Evolutionary conservation across 2,888 invertebrate genomes (phyloP), one percentile per base, ranked within the genome.

Genomic region (Nebria brevicollis): DNA sequence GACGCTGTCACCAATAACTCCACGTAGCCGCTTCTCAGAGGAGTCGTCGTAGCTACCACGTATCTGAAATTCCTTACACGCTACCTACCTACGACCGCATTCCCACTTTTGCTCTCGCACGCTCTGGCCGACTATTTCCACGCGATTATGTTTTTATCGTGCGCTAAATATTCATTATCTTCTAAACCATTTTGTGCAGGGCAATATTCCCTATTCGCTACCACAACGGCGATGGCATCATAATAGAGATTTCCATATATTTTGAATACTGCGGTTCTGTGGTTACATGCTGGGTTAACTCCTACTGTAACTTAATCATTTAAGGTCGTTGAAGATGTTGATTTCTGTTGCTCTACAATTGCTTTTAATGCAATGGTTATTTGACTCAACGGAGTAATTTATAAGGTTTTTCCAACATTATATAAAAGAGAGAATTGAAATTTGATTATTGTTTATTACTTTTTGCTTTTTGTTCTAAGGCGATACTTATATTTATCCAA

Each of bases 111-210:
- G 34, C 34, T 34, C 34, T 34, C 34, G 34, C 34, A 34, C 34
- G 34, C 66, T 54, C 54, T 13, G 1, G 0, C 2, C 42, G 43
- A 42, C 72, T 34, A 78, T 78, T 78, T 78, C 73, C 78, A 73
- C 78, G 64, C 78, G 78, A 78, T 78, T 78, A 78, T 78, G 66
- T 78, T 78, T 78, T 78, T 78, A 78, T 78, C 78, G 78, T 78
- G 78, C 78, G 78, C 78, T 78, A 78, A 78, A 78, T 78, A 78
- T 78, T 78, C 78, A 78, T 78, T 78, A 78, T 72, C 78, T 78
- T 78, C 78, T 78, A 78, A 78, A 78, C 73, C 78, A 66, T 78
- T 78, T 78, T 78, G 78, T 73, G 54, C 54, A 34, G 54, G 73
- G 73, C 72, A 73, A 78, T 78, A 64, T 54, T 54, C 54, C 54